Conservation (phyloP, 2,797 vertebrate genomes). For the Synaphobranchus kaupii region DNA sequence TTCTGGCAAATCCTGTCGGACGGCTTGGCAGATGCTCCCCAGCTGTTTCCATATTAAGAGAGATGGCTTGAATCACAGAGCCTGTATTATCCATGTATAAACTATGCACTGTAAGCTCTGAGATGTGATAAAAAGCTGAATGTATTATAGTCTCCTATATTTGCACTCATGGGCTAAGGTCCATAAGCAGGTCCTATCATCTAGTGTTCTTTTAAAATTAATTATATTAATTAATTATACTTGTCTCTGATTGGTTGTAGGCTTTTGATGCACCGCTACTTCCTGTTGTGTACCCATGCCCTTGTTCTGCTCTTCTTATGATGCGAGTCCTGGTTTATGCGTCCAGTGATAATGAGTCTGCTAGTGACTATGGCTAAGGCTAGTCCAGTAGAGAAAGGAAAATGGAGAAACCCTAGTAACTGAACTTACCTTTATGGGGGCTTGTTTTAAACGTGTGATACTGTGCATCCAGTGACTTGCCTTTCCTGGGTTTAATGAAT, state of each 20-base stretch:
- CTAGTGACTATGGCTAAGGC: not conserved
- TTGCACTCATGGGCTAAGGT: not conserved
- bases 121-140: no score
- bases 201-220: not conserved
- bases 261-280: not conserved
- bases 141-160: not conserved
- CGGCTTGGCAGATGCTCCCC: not conserved
- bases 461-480: not conserved
- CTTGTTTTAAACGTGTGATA: not conserved
- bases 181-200: not conserved
- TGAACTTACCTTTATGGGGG: not conserved
- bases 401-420: not conserved
- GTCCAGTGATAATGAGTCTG: not conserved
- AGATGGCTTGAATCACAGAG: not conserved
- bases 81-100: no score
- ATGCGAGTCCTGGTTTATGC: not conserved
- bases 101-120: no score
- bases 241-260: not conserved
- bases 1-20: not conserved
- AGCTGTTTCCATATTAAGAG: not conserved
- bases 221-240: not conserved
- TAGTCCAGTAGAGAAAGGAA: not conserved
- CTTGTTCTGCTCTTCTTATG: not conserved
- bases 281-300: not conserved
- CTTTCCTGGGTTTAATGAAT: not conserved